Evolutionary conservation across 2,113 vertebrate genomes (phyloP).

Genomic region (Ardeotis arabs): DNA sequence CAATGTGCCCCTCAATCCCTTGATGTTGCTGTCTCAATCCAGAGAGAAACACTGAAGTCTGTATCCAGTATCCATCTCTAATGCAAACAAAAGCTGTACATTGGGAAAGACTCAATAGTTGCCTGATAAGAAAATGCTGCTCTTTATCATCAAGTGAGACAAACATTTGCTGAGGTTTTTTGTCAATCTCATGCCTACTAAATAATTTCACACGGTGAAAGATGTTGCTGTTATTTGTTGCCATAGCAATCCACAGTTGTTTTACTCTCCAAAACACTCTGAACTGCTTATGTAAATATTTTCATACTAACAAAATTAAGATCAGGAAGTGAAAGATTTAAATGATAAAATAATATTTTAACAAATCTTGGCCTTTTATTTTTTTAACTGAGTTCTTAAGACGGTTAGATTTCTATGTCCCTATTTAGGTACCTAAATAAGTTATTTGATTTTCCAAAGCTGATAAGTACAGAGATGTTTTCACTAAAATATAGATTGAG

Average conservation of each 20-base stretch:
- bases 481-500: not conserved
- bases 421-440: not conserved
- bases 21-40: not conserved
- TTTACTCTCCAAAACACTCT: slow-evolving; percentile 28
- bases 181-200: not conserved
- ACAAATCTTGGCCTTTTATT: not conserved
- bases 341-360: not conserved
- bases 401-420: not conserved
- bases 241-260: not conserved
- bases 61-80: not conserved
- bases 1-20: not conserved
- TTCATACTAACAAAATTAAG: slow-evolving; percentile 16
- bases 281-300: not conserved
- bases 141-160: not conserved
- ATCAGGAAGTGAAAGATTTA: slow-evolving; percentile 3
- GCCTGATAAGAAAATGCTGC: not conserved
- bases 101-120: not conserved
- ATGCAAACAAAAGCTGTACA: not conserved
- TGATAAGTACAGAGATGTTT: not conserved
- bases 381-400: not conserved
- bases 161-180: not conserved
- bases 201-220: slow-evolving; percentile 1
- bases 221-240: not conserved
- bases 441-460: not conserved
- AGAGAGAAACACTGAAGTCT: not conserved